These are phyloP conservation scores for Oreohelix idahoensis DNA, from an alignment of 1,140 invertebrate genomes.

Conservation along the genomic window DNA sequence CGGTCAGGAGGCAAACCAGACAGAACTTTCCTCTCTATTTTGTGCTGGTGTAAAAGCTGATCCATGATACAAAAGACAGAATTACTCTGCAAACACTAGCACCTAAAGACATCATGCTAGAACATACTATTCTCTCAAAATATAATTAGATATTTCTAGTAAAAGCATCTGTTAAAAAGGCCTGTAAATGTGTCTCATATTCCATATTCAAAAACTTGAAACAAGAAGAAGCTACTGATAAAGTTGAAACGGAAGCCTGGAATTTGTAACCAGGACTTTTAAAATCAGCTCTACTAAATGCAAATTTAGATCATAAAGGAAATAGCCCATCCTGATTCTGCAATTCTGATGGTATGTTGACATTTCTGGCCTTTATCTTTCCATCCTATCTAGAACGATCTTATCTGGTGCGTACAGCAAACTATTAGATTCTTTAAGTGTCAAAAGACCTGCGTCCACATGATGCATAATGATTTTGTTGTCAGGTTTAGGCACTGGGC, in stretches of 20 bases:
- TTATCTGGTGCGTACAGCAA: neutral
- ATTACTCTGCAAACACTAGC: too few relatives aligned
- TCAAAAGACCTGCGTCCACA: neutral
- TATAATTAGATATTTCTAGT: too few relatives aligned
- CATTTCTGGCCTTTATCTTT: neutral
- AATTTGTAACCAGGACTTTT: constrained; percentile 36
- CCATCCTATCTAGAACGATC: neutral
- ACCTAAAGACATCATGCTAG: too few relatives aligned
- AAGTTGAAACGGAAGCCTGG: constrained; percentile 15
- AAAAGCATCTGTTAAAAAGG: too few relatives aligned
- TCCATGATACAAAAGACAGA: too few relatives aligned
- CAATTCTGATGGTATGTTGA: neutral
- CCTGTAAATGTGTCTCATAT: too few relatives aligned
- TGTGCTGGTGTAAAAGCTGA: too few relatives aligned
- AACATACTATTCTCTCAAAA: too few relatives aligned
- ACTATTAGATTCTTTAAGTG: neutral
- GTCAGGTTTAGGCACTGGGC: constrained; percentile 27
- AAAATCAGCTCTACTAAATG: neutral
- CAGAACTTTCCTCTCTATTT: too few relatives aligned
- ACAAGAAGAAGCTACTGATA: neutral
- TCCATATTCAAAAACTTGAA: too few relatives aligned
- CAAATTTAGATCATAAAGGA: neutral
- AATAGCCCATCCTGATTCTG: neutral
- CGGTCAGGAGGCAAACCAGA: too few relatives aligned
- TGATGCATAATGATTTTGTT: constrained; percentile 5